These are phyloP conservation scores for Oopsacas minuta DNA, from an alignment of 37 sponge, comb jelly and placozoan species.

Conservation along the genomic window DNA sequence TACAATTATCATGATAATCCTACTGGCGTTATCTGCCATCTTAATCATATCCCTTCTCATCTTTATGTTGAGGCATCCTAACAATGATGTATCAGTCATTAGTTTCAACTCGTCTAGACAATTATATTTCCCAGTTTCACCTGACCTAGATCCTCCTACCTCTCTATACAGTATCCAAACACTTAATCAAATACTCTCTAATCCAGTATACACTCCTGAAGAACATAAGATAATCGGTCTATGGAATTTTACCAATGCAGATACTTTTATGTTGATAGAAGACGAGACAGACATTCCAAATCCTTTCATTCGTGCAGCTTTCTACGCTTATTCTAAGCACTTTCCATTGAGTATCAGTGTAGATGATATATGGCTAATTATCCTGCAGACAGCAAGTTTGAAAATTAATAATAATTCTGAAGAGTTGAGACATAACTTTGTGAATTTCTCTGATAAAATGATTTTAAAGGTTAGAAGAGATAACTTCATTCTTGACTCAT, in stretches of 20 bases:
- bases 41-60: background rate
- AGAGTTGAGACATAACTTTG: background rate
- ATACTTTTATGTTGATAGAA: background rate
- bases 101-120: background rate
- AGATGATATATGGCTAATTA: background rate
- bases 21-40: background rate
- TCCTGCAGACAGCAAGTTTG: background rate
- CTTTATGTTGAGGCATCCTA: background rate
- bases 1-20: background rate
- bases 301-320: background rate
- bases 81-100: background rate
- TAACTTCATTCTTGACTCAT: background rate
- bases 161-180: background rate
- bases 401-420: background rate
- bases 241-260: background rate
- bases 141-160: background rate
- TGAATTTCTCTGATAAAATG: background rate
- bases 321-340: background rate
- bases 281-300: background rate
- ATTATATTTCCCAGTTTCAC: background rate
- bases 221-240: background rate
- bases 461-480: background rate
- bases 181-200: background rate
- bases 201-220: background rate
- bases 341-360: background rate